Conservation (phyloP, 2,888 invertebrate species). For the Cyrtodaria siliqua region DNA sequence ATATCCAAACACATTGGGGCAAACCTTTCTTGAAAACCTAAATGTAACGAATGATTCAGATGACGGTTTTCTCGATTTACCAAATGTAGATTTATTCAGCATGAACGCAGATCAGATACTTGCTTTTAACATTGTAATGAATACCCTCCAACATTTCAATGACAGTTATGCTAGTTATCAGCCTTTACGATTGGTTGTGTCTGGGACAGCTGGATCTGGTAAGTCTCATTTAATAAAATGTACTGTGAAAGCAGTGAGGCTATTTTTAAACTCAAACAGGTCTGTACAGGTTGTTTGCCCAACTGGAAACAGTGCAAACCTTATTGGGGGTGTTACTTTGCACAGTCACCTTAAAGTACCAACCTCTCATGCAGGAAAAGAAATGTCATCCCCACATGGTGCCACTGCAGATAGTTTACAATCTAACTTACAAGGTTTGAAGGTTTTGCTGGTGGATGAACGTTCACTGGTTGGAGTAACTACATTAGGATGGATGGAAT, state of each 20-base stretch:
- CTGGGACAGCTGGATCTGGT: slow-evolving; percentile 63
- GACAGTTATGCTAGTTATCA: not conserved
- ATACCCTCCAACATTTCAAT: too few relatives aligned
- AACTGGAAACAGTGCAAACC: slow-evolving; percentile 65
- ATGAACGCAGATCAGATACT: slow-evolving; percentile 61
- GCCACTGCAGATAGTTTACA: too few relatives aligned
- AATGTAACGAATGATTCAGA: too few relatives aligned
- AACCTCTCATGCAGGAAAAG: not conserved
- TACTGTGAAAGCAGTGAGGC: slow-evolving; percentile 47
- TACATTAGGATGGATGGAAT: slow-evolving; percentile 57
- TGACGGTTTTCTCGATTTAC: too few relatives aligned
- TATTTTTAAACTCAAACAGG: slow-evolving; percentile 41
- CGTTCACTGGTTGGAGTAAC: slow-evolving; percentile 40
- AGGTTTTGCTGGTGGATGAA: slow-evolving; percentile 50
- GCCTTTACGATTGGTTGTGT: slow-evolving; percentile 50
- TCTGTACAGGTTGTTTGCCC: slow-evolving; percentile 64
- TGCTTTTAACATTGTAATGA: slow-evolving; percentile 58
- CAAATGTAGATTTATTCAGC: not conserved
- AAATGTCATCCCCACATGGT: too few relatives aligned
- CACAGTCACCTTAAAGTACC: slow-evolving; percentile 52
- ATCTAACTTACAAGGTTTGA: slow-evolving; percentile 45
- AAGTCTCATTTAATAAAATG: slow-evolving; percentile 63
- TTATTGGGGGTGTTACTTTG: slow-evolving; percentile 61
- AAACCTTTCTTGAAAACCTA: too few relatives aligned
- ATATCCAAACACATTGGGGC: not conserved